A percentile compares a stretch with the other conserved stretches of the same genome.
These are phyloP conservation scores for Pluvialis apricaria DNA, from an alignment of 2,113 vertebrate species.

Conservation along the genomic window DNA sequence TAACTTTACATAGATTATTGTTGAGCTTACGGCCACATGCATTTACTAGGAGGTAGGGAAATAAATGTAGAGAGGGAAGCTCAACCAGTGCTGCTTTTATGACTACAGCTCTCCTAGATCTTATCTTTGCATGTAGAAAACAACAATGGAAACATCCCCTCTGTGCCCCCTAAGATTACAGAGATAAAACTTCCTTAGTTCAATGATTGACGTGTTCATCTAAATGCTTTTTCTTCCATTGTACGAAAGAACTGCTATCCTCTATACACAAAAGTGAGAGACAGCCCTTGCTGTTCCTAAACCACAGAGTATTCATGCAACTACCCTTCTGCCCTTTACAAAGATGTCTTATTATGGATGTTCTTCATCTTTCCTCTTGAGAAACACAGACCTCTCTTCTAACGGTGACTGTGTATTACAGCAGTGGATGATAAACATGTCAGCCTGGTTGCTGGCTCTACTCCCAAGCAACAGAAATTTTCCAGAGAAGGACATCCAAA, in stretches of 20 bases:
- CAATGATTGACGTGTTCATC: not conserved
- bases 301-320: not conserved
- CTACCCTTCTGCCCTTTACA: not conserved
- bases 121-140: not conserved
- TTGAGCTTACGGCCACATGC: not conserved
- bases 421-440: not conserved
- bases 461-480: not conserved
- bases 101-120: not conserved
- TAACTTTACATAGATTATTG: not conserved
- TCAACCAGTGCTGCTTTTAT: not conserved
- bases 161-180: not conserved
- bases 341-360: not conserved
- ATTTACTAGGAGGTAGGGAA: not conserved
- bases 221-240: conserved; percentile 15
- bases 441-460: not conserved
- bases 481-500: not conserved
- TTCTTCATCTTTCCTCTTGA: not conserved
- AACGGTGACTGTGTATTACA: not conserved
- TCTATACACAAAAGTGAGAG: conserved; percentile 8
- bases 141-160: not conserved
- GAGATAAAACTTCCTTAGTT: not conserved
- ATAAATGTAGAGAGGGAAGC: not conserved
- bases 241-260: not conserved
- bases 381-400: not conserved
- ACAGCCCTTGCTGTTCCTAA: not conserved